These are phyloP conservation scores for Danaus chrysippus DNA, from an alignment of 2,888 invertebrate genomes.

Conservation along the genomic window DNA sequence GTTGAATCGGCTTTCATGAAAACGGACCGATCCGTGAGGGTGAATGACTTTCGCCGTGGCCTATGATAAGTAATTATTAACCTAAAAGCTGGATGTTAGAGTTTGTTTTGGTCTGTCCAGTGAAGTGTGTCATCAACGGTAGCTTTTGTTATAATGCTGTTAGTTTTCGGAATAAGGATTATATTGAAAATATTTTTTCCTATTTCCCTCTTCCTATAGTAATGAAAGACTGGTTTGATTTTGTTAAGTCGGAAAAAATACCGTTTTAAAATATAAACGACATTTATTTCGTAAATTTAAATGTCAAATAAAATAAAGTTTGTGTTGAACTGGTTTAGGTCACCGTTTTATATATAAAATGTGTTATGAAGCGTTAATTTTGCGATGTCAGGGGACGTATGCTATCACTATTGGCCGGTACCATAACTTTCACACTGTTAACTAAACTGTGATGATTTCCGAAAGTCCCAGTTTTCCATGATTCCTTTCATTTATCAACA, in stretches of 20 bases:
- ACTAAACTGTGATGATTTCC: too few species aligned
- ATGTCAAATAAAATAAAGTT: too few species aligned
- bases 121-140: constrained; percentile 8
- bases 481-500: not conserved
- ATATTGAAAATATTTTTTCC: not conserved
- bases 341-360: too few species aligned
- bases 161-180: not conserved
- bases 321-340: too few species aligned
- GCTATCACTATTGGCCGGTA: too few species aligned
- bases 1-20: constrained; percentile 4
- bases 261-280: too few species aligned
- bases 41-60: constrained; percentile 9
- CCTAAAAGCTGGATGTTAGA: not conserved
- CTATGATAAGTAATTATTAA: not conserved
- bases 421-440: too few species aligned
- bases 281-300: too few species aligned
- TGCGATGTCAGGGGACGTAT: too few species aligned
- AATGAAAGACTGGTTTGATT: not conserved
- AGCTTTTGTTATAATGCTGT: constrained; percentile 10
- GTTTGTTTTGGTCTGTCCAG: constrained; percentile 5
- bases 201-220: not conserved
- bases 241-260: too few species aligned
- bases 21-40: constrained; percentile 1
- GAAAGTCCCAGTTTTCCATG: not conserved
- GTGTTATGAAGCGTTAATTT: too few species aligned